Conservation (phyloP, 1,140 invertebrate genomes). For the Trissolcus basalis region DNA sequence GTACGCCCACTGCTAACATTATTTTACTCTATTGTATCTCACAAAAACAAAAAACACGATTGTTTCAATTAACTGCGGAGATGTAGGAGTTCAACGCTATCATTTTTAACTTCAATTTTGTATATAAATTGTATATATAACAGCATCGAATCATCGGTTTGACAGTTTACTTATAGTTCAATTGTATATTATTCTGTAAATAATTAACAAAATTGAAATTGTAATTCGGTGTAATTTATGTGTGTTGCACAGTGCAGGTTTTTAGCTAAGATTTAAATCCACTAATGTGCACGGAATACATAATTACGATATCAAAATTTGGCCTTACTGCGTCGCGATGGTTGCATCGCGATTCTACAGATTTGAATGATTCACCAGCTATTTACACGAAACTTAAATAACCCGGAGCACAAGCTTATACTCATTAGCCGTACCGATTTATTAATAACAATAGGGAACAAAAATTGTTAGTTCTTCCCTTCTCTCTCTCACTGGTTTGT, state of each 20-base stretch:
- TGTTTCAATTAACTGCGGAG: no score
- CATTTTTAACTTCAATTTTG: slow-evolving; percentile 21
- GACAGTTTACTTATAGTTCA: slow-evolving; percentile 17
- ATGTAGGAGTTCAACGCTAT: no score
- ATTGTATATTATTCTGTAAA: slow-evolving; percentile 55
- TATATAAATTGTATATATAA: slow-evolving; percentile 47
- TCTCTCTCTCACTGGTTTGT: slow-evolving; percentile 2
- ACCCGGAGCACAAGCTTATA: slow-evolving; percentile 36
- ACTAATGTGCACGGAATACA: slow-evolving; percentile 6
- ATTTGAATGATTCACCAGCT: slow-evolving; percentile 29
- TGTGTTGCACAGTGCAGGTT: slow-evolving; percentile 13
- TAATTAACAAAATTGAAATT: slow-evolving; percentile 27
- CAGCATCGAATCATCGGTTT: slow-evolving; percentile 5
- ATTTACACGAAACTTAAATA: slow-evolving; percentile 26
- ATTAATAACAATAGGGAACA: slow-evolving; percentile 3
- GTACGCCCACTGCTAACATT: no score
- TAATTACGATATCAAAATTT: slow-evolving; percentile 54
- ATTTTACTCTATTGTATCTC: no score
- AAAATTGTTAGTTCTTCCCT: slow-evolving; percentile 17
- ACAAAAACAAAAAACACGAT: no score
- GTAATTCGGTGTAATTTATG: slow-evolving; percentile 21
- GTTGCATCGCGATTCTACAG: slow-evolving; percentile 13
- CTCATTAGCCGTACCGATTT: slow-evolving; percentile 25
- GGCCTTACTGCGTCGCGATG: slow-evolving; percentile 45
- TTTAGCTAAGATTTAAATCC: slow-evolving; percentile 9